Percentiles rank a stretch among this genome's conserved stretches.
Conservation (phyloP, 2,113 vertebrate genomes). For the Corythaixoides concolor region DNA sequence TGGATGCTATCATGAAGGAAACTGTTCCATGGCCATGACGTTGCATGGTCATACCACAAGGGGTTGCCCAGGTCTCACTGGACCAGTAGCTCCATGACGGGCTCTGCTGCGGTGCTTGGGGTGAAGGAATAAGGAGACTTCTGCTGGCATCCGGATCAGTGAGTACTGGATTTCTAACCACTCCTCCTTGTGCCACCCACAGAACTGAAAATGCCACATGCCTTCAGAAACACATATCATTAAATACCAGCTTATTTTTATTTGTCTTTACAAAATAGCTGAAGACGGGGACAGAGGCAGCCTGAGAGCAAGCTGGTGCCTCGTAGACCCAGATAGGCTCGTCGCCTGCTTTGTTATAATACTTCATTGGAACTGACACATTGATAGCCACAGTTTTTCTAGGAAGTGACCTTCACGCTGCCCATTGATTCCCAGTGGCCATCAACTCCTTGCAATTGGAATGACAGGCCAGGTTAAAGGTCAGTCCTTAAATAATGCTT, state of each 20-base stretch:
- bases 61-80: neutral
- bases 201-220: neutral
- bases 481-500: slow-evolving; percentile 89
- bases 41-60: neutral
- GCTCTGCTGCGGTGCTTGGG: neutral
- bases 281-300: neutral
- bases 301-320: neutral
- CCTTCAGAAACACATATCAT: neutral
- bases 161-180: neutral
- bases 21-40: accelerated
- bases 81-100: accelerated
- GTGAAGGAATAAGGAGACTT: neutral
- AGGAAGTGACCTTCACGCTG: slow-evolving; percentile 84
- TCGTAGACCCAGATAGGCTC: slow-evolving; percentile 65
- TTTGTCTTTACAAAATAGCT: neutral
- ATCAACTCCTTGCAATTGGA: slow-evolving; percentile 79
- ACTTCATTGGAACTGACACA: slow-evolving; percentile 84
- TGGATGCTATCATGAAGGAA: neutral
- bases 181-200: neutral
- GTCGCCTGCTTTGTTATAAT: slow-evolving; percentile 78
- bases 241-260: slow-evolving; percentile 46
- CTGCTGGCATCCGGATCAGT: neutral
- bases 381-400: slow-evolving; percentile 85
- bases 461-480: slow-evolving; percentile 82
- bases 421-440: slow-evolving; percentile 85